Base-by-base conservation (phyloP, 2,888 invertebrate genomes). In the Eupithecia dodoneata region DNA sequence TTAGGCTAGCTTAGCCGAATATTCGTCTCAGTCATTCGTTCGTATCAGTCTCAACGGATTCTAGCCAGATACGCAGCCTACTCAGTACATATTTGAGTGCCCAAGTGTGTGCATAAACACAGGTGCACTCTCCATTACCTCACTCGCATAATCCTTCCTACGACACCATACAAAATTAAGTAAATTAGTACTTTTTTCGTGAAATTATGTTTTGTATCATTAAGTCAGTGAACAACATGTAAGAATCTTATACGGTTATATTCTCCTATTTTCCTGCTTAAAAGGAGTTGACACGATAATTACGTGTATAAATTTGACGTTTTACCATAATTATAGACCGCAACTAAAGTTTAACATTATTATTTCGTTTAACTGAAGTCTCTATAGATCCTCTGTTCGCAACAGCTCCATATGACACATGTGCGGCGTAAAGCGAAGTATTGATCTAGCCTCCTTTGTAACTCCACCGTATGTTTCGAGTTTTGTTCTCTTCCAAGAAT, bases 391-490 rank as follows among this genome's bases (percentile, higher is more conserved):
- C 79, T 2, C 59, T 87, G 85, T 90, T 49, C 88, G 42, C 72
- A 79, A 83, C 84, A 85, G 78, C 86, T 83, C 88, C 90, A 87
- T 93, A 94, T 94, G 94, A 94, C 93, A 94, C 93, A 94, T 94
- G 94, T 94, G 93, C 90, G 91, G 90, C 90, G 91, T 92, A 92
- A 93, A 93, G 88, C 92, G 91, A 90, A 92, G 94, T 94, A 94
- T 94, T 94, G 94, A 94, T 94, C 94, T 94, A 92, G 91, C 91
- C 89, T 88, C 87, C 86, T 88, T 88, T 90, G 89, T 88, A 87
- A 88, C 90, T 72, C 67, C 41, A 63, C 5, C 52, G 69, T 75
- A 49, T 45, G 67, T 76, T 78, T 71, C 41, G 75, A 76, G 73
- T 73, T 76, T 71, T 73, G 71, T 71, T 73, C 70, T 73, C 69